Conservation (phyloP, 2,797 vertebrate genomes). For the Acridotheres tristis region DNA sequence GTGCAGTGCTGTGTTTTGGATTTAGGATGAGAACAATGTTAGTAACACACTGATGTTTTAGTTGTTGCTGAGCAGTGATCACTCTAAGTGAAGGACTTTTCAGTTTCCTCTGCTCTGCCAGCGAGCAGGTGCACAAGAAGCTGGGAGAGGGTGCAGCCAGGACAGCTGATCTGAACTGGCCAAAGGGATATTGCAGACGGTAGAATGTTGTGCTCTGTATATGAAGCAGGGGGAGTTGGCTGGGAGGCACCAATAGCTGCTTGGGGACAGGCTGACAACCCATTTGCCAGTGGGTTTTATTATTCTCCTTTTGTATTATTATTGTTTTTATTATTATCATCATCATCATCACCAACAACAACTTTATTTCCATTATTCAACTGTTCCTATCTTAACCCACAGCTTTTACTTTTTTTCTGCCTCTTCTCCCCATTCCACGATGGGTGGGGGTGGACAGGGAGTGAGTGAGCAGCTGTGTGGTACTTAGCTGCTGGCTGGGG, state of each 20-base stretch:
- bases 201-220: neutral
- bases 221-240: neutral
- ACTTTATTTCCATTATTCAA: neutral
- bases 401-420: neutral
- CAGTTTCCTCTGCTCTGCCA: neutral
- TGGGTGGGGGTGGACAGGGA: neutral
- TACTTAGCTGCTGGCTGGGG: neutral
- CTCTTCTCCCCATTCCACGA: neutral
- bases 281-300: neutral
- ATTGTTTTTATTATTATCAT: too few species aligned
- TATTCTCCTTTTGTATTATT: neutral
- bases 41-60: neutral
- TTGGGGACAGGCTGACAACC: neutral
- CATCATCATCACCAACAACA: fast-evolving
- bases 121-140: neutral
- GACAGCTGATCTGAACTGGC: neutral
- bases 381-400: neutral
- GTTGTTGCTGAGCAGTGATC: neutral
- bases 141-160: neutral
- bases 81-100: neutral
- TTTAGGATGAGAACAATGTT: neutral
- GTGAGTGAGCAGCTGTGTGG: neutral
- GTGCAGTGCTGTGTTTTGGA: neutral
- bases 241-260: neutral
- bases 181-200: neutral